Base-by-base conservation (phyloP, 2,113 vertebrate species). In the Heliornis fulica region DNA sequence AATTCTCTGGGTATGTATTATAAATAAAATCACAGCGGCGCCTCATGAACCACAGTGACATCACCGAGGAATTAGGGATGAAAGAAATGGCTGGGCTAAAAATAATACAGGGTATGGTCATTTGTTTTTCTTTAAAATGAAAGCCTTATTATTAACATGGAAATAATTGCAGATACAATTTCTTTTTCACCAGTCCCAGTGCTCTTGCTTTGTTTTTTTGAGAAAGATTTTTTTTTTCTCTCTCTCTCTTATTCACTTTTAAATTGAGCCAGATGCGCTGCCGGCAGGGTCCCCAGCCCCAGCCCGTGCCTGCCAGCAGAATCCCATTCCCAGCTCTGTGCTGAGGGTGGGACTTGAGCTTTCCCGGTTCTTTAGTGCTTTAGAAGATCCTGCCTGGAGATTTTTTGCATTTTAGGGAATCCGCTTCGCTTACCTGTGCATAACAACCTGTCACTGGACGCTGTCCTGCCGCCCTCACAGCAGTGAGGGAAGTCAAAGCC, bases 361-460 rank as follows among this genome's bases (percentile, higher is more conserved):
- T 11, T 69, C 40, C n/a, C 5, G 0, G 15, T 22, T 66, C 63
- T 53, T 38, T 2, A 23, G 53, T 6, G 60, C 60, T 43, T 21
- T 14, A 5, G 66, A 26, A 59, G 23, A 3, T 51, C 29, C 45
- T 14, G 1, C 75, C 20, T 7, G 0, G 14, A 20, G 38, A 17
- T 3, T 4, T 7, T n/a, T 50, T 64, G 1, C 10, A 0, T 29
- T 61, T 71, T 11, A 18, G 68, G 63, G 72, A 6, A 6, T 7
- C 38, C 9, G 0, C 60, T 34, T 40, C 5, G 16, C 79, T 68
- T 43, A 29, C 50, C 36, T 9, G 17, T 5, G n/a, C n/a, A 0
- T 1, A 7, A 10, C 72, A 32, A 1, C 51, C 48, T 5, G 23
- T 1, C 38, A 5, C 63, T 0, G 31, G 64, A 2, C 5, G 10